phyloP scores from a whole-genome alignment of 2,113 vertebrate genomes.

The Asarcornis scutulata region DNA sequence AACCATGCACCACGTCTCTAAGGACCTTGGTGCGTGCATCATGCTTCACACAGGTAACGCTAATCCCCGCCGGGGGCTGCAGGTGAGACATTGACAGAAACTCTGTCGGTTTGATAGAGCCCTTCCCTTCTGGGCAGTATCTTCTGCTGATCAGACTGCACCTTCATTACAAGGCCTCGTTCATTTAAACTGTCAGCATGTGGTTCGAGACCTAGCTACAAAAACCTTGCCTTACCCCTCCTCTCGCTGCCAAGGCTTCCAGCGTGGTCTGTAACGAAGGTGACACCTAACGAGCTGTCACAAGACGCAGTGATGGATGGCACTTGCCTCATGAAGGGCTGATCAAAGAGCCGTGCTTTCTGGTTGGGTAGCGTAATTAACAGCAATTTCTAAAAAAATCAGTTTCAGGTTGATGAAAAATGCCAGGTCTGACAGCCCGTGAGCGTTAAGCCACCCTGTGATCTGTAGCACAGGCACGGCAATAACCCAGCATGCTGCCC shows the following conservation, averaged over 20 bases:
- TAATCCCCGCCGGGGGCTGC: background rate
- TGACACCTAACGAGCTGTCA: background rate
- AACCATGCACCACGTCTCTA: background rate
- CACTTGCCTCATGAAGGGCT: background rate
- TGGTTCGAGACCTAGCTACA: background rate
- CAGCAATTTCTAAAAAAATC: background rate
- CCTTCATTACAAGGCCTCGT: background rate
- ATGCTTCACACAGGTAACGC: background rate
- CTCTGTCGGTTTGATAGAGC: background rate
- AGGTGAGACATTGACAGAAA: background rate
- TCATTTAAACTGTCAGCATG: background rate
- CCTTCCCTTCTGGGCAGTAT: background rate
- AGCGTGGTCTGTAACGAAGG: background rate
- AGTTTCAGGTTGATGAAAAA: constrained; percentile 4
- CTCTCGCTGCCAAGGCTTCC: background rate
- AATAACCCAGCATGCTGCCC: background rate
- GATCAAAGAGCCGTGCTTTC: background rate
- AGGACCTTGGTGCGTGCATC: background rate
- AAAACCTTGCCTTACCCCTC: background rate
- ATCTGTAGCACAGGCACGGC: background rate
- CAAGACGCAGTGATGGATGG: background rate
- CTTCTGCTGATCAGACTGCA: background rate
- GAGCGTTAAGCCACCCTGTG: background rate
- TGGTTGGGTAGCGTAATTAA: background rate
- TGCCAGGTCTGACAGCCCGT: background rate